Evolutionary conservation across 2,888 invertebrate species (phyloP).

Genomic region (Protonemura montana): DNA sequence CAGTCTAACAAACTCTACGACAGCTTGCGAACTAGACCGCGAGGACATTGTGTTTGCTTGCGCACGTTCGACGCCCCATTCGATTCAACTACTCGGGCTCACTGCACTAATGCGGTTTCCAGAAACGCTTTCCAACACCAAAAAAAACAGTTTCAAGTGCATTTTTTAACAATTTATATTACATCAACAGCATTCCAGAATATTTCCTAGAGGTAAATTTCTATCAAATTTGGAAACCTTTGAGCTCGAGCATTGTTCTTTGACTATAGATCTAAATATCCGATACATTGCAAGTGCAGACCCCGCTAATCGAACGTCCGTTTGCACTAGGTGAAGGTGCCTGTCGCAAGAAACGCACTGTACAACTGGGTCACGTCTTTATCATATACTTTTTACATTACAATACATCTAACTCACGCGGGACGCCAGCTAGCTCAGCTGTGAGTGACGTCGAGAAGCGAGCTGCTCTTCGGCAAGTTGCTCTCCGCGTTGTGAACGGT

Average conservation of each 20-base stretch:
- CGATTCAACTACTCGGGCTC: not conserved
- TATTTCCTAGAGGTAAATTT: not conserved
- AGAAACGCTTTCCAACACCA: not conserved
- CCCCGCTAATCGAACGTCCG: not conserved
- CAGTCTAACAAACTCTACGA: not conserved
- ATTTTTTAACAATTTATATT: not conserved
- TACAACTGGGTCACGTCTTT: not conserved
- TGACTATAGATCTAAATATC: not conserved
- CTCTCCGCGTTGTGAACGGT: slow-evolving; percentile 64
- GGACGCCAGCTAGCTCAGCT: slow-evolving; percentile 48
- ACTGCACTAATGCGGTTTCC: not conserved
- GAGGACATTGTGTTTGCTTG: not conserved
- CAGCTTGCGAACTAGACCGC: not conserved
- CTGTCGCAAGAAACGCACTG: not conserved
- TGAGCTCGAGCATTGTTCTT: not conserved
- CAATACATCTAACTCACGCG: not conserved
- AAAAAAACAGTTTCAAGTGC: not conserved
- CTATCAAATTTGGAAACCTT: not conserved
- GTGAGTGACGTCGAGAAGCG: slow-evolving; percentile 46
- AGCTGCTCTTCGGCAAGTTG: slow-evolving; percentile 51
- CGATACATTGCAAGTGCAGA: not conserved
- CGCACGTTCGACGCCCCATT: not conserved
- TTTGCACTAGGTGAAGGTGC: not conserved
- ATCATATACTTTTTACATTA: slow-evolving; percentile 26
- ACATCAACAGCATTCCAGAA: not conserved